phyloP scores from a whole-genome alignment of 2,113 vertebrate species.

The Larimichthys polyactis region DNA sequence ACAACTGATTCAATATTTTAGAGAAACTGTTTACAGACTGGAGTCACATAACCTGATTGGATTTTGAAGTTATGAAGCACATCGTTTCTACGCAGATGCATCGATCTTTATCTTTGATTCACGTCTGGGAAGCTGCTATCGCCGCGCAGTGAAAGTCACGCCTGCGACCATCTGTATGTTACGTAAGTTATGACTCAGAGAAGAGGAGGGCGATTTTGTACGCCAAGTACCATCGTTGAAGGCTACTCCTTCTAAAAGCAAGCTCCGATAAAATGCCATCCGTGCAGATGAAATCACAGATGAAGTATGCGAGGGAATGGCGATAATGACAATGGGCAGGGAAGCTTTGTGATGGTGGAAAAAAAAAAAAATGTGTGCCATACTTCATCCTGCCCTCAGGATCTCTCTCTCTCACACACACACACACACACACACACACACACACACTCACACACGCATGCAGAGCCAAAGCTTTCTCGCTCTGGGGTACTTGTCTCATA shows the following conservation, averaged over 20 bases:
- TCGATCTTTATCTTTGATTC: background rate
- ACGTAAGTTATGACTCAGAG: background rate
- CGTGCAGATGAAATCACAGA: slow-evolving; percentile 49
- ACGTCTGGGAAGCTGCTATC: background rate
- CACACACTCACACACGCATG: slow-evolving; percentile 25
- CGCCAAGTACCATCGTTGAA: background rate
- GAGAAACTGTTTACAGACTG: background rate
- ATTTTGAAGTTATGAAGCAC: background rate
- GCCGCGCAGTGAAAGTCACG: background rate
- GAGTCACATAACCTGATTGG: no score
- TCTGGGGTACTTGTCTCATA: slow-evolving; percentile 47
- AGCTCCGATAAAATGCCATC: slow-evolving; percentile 20
- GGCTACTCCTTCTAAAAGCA: slow-evolving; percentile 8
- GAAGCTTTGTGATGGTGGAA: slow-evolving; percentile 32
- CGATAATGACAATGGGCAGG: slow-evolving; percentile 35
- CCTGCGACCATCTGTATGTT: background rate
- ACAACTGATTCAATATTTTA: background rate
- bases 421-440: no score
- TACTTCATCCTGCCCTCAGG: slow-evolving; percentile 41
- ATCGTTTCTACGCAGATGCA: background rate
- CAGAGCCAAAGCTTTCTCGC: slow-evolving; percentile 40
- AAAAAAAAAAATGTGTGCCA: slow-evolving; percentile 10
- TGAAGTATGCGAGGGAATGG: slow-evolving; percentile 35
- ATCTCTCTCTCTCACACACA: background rate
- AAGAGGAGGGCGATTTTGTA: background rate